Evolutionary conservation across 2,797 vertebrate species (phyloP).

Genomic region (Tachyglossus aculeatus): DNA sequence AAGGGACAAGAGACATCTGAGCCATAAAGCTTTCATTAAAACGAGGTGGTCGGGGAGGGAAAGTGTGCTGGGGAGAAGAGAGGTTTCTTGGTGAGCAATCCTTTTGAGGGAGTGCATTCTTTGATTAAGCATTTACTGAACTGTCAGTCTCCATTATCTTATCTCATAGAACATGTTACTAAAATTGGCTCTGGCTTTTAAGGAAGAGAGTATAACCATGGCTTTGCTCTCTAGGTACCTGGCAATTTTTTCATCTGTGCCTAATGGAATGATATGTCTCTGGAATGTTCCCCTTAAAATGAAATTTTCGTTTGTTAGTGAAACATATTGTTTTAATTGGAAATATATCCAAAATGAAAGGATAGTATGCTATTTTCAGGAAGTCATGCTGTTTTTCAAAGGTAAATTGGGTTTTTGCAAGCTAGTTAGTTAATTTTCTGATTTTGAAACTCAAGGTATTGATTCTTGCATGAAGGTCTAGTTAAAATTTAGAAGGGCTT

Average conservation of each 20-base stretch:
- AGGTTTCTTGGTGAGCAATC: background rate
- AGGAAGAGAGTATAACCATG: constrained; percentile 24
- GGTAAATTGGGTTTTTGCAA: background rate
- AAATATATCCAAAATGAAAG: background rate
- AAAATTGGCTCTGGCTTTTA: constrained; percentile 42
- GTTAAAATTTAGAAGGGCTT: constrained; percentile 46
- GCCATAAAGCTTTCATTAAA: constrained; percentile 34
- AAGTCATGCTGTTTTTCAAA: background rate
- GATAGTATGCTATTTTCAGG: background rate
- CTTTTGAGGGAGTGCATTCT: constrained; percentile 14
- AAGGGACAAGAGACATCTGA: constrained; percentile 21
- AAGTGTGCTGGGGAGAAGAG: background rate
- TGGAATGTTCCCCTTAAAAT: background rate
- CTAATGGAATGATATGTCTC: background rate
- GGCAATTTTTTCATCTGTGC: background rate
- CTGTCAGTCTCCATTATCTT: constrained; percentile 36
- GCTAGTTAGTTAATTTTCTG: constrained; percentile 20
- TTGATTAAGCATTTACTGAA: constrained; percentile 37
- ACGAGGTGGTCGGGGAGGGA: background rate
- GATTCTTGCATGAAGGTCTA: constrained; percentile 32
- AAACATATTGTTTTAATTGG: no score
- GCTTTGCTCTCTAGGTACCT: background rate
- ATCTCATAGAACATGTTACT: constrained; percentile 31
- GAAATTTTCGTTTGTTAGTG: no score
- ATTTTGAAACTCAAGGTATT: constrained; percentile 43